Evolutionary conservation across 2,888 invertebrate species (phyloP), one percentile per base, ranked within the genome.

Genomic region (Spisula solida): DNA sequence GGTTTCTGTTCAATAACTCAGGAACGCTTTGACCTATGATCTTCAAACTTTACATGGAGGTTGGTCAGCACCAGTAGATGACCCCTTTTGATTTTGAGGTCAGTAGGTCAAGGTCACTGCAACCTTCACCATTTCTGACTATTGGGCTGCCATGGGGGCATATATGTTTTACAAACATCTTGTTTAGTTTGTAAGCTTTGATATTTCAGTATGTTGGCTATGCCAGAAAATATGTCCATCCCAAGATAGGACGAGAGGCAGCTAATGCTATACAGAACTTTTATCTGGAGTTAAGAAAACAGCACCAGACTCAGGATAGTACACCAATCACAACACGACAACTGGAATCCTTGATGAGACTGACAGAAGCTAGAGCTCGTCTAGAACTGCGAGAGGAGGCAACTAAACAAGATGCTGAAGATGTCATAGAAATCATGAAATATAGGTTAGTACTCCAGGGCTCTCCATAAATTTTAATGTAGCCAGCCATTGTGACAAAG

Each of bases 291-390:
- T 97, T 99, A 60, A 97, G 99, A 10, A 97, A 97, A 86, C 97
- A 95, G 47, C 98, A 98, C 94, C 97, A 98, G 94, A 97, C 97
- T 6, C 97, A 97, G 20, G 98, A 98, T 91, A 97, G 97, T 29
- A 98, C 98, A n/a, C 98, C 98, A 0, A 98, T 99, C 60, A 99
- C 99, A 0, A 98, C 98, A 0, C 97, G 99, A 80, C 99, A 99
- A 96, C 97, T 99, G 16, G 98, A 99, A 97, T 99, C 98, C 0
- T 97, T 99, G 91, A 98, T 99, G 89, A 97, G 99, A 94, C 97
- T 99, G 25, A 98, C 99, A 0, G 97, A 97, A 95, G 99, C 99
- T 25, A 97, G 99, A 96, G 99, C 99, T 0, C 98, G 98, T 95
- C 97, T 98, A 0, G 99, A 99, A 96, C 97, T 99, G 90, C 97